These are phyloP conservation scores for Siniperca knerii DNA, from an alignment of 2,113 vertebrate species.

Conservation along the genomic window DNA sequence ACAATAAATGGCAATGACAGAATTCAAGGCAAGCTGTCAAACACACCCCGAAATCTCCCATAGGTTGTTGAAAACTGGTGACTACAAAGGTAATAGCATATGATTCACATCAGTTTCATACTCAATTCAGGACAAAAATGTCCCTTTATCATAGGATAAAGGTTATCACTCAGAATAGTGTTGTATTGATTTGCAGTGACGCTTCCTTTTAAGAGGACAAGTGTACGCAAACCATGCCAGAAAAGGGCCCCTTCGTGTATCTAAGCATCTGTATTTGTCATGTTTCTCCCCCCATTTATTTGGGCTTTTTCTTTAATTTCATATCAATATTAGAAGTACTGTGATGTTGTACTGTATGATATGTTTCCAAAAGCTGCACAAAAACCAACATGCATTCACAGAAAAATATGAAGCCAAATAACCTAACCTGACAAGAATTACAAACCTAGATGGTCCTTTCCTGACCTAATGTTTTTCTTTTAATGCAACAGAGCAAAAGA, in stretches of 20 bases:
- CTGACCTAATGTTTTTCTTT: constrained; percentile 21
- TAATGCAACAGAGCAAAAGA: not conserved
- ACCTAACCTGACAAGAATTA: constrained; percentile 1
- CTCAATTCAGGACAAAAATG: not conserved
- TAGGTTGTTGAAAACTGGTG: not conserved
- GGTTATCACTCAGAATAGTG: not conserved
- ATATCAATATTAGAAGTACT: too few relatives aligned
- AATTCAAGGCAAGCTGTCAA: too few relatives aligned
- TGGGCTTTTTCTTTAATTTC: not conserved
- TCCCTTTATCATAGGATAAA: too few relatives aligned
- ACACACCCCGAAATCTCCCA: not conserved
- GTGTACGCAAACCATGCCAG: not conserved
- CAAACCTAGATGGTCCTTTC: constrained; percentile 3
- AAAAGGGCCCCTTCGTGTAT: not conserved
- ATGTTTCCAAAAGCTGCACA: constrained; percentile 2
- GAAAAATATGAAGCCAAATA: not conserved
- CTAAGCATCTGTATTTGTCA: not conserved
- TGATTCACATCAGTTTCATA: not conserved
- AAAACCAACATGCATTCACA: not conserved
- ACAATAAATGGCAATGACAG: too few relatives aligned
- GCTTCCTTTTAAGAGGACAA: not conserved
- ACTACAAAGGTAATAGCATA: not conserved
- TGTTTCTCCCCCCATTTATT: not conserved
- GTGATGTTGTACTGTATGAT: not conserved
- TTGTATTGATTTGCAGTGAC: not conserved